Conservation (phyloP, 2,888 invertebrate genomes). For the Schizotus pectinicornis region DNA sequence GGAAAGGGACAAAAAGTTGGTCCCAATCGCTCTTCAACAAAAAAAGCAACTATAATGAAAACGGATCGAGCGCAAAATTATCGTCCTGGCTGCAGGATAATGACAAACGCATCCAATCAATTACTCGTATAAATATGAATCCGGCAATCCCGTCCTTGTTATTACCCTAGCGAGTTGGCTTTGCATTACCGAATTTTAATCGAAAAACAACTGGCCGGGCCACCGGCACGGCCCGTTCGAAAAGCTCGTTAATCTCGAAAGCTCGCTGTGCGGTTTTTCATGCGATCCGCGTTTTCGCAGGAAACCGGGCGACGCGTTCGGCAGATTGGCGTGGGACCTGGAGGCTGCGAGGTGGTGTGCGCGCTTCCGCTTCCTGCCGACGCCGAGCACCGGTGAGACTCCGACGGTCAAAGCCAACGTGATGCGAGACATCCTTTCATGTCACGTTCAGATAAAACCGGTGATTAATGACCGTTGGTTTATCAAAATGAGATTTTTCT, state of each 20-base stretch:
- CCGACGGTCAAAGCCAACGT: conserved; percentile 47
- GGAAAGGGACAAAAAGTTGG: too few species aligned
- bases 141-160: too few species aligned
- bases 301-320: conserved; percentile 8
- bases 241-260: neutral
- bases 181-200: too few species aligned
- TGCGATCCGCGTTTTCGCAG: neutral
- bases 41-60: too few species aligned
- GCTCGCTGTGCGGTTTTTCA: neutral
- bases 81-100: too few species aligned
- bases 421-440: conserved; percentile 55
- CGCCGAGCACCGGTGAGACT: conserved; percentile 41
- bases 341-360: conserved; percentile 43
- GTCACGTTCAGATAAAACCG: conserved; percentile 57
- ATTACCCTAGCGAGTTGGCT: too few species aligned
- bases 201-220: neutral
- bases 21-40: too few species aligned
- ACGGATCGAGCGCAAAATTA: too few species aligned
- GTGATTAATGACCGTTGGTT: conserved; percentile 56
- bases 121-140: too few species aligned
- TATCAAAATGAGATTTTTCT: conserved; percentile 57
- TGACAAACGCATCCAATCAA: too few species aligned
- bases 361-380: conserved; percentile 39
- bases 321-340: conserved; percentile 47
- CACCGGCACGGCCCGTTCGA: neutral